Conservation (phyloP, 2,797 vertebrate species). For the Scyliorhinus canicula region DNA sequence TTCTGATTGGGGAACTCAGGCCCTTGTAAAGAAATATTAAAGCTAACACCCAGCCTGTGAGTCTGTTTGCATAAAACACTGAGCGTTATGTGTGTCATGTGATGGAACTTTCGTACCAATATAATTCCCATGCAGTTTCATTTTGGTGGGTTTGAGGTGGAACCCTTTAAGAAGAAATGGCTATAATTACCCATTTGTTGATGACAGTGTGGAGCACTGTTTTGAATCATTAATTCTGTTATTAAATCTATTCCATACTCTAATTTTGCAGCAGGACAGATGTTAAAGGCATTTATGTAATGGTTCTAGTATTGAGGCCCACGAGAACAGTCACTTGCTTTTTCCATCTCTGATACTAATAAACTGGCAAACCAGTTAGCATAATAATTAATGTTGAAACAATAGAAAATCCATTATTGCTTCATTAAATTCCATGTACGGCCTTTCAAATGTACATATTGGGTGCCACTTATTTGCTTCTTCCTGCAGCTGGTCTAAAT, state of each 20-base stretch:
- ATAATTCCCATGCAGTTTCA: background rate
- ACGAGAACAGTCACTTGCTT: background rate
- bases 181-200: background rate
- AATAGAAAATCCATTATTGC: constrained; percentile 9
- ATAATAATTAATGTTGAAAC: constrained; percentile 4
- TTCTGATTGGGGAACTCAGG: background rate
- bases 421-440: background rate
- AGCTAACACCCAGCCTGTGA: background rate
- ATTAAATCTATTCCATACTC: background rate
- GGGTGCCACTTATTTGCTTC: background rate
- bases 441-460: background rate
- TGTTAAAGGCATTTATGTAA: background rate
- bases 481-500: background rate
- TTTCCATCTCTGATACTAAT: background rate
- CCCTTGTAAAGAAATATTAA: background rate
- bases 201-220: background rate
- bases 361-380: background rate
- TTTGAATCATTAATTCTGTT: constrained; percentile 9
- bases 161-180: background rate
- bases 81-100: background rate
- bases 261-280: background rate
- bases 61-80: background rate
- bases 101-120: background rate
- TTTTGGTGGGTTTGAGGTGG: background rate
- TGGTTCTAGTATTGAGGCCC: background rate